phyloP scores from a whole-genome alignment of 2,888 invertebrate genomes.

The Uropetala carovei region DNA sequence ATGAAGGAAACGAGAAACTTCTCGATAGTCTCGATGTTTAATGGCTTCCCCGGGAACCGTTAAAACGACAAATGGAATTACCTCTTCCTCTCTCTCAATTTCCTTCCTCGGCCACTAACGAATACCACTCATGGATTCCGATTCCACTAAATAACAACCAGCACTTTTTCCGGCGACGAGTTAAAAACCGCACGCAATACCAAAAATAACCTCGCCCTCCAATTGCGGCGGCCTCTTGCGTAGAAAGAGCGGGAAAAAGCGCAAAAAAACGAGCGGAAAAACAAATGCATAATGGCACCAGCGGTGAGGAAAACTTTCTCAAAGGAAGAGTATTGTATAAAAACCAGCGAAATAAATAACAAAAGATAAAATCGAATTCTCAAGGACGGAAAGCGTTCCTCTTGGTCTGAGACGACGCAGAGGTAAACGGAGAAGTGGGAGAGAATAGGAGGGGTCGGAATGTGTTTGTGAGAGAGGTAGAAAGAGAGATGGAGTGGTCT shows the following conservation, averaged over 20 bases:
- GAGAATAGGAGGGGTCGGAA: background rate
- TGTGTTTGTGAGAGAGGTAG: background rate
- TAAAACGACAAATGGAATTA: background rate
- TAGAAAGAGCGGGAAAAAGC: background rate
- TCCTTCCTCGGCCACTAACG: background rate
- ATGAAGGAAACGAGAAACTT: background rate
- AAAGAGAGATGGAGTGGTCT: background rate
- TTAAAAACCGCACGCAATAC: slow-evolving; percentile 23
- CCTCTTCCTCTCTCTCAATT: background rate
- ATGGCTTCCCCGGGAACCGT: background rate
- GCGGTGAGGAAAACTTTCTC: slow-evolving; percentile 10
- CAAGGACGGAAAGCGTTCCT: slow-evolving; percentile 16
- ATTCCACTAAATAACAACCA: too few species aligned
- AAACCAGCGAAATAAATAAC: slow-evolving; percentile 47
- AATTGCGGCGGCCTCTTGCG: slow-evolving; percentile 27
- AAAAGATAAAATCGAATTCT: slow-evolving; percentile 54
- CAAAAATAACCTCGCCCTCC: slow-evolving; percentile 13
- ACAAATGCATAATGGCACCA: slow-evolving; percentile 28
- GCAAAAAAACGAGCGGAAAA: background rate
- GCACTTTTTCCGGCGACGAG: slow-evolving; percentile 5
- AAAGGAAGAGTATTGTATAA: slow-evolving; percentile 49
- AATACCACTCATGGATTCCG: background rate
- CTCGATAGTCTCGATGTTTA: background rate
- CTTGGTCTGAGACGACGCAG: background rate
- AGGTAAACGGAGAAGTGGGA: background rate